phyloP scores from a whole-genome alignment of 2,113 vertebrate genomes.

The Scophthalmus maximus region DNA sequence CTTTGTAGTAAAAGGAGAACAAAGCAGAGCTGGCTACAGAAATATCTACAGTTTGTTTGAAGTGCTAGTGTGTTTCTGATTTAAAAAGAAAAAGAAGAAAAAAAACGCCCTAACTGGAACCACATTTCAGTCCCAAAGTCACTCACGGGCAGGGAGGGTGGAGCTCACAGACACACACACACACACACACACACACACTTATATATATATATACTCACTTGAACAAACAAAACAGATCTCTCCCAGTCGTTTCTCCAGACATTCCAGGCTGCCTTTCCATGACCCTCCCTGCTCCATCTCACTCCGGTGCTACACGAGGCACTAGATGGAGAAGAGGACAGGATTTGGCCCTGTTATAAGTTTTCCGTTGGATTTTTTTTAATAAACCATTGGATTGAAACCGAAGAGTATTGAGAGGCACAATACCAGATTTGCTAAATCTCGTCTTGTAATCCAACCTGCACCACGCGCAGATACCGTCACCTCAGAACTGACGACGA shows the following conservation, averaged over 20 bases:
- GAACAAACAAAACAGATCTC: slow-evolving; percentile 77
- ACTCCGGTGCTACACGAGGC: slow-evolving; percentile 27
- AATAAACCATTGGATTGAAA: slow-evolving; percentile 38
- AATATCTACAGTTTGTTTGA: slow-evolving; percentile 79
- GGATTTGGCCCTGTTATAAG: slow-evolving; percentile 39
- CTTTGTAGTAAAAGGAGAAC: slow-evolving; percentile 71
- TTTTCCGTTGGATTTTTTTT: slow-evolving; percentile 57
- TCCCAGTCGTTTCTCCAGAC: slow-evolving; percentile 75
- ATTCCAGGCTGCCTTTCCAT: slow-evolving; percentile 75
- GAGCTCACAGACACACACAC: slow-evolving; percentile 58
- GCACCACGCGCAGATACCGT: slow-evolving; percentile 46
- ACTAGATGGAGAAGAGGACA: slow-evolving; percentile 29
- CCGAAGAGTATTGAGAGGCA: slow-evolving; percentile 2
- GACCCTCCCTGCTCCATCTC: slow-evolving; percentile 72
- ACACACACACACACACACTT: slow-evolving; percentile 28
- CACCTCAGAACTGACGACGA: slow-evolving; percentile 44
- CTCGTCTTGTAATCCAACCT: slow-evolving; percentile 50
- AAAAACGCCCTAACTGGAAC: slow-evolving; percentile 77
- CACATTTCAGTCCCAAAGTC: slow-evolving; percentile 78
- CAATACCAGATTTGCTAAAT: slow-evolving; percentile 29
- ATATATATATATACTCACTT: slow-evolving; percentile 58
- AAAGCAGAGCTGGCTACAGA: slow-evolving; percentile 65
- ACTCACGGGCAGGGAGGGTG: slow-evolving; percentile 72
- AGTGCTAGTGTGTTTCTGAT: slow-evolving; percentile 76
- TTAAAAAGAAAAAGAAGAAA: slow-evolving; percentile 38